A percentile compares a stretch with the other conserved stretches of the same genome.
These are phyloP conservation scores for Eristalis arbustorum DNA, from an alignment of 2,888 invertebrate genomes.

Conservation along the genomic window DNA sequence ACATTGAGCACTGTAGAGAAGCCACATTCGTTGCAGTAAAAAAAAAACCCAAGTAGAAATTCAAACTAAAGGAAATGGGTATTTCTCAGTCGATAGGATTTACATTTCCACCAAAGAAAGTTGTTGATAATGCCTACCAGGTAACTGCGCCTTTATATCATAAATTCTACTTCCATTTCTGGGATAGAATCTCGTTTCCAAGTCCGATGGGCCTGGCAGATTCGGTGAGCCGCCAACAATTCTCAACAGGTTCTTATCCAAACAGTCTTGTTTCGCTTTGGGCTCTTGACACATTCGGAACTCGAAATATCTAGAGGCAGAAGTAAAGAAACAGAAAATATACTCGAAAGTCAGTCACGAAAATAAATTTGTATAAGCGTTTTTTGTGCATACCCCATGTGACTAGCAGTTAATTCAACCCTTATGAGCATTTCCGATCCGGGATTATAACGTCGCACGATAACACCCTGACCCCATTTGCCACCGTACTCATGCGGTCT, in stretches of 20 bases:
- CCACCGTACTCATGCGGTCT: constrained; percentile 92
- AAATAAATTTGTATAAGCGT: not conserved
- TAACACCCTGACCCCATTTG: constrained; percentile 89
- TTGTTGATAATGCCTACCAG: constrained; percentile 73
- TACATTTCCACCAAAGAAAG: too few species aligned
- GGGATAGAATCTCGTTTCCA: constrained; percentile 86
- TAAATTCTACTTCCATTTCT: constrained; percentile 89
- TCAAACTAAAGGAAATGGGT: not conserved
- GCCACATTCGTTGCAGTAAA: not conserved
- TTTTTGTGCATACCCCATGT: constrained; percentile 83
- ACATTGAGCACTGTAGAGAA: not conserved
- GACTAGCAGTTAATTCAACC: constrained; percentile 93
- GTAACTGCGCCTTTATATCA: constrained; percentile 86
- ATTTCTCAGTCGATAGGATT: not conserved
- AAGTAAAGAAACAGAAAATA: not conserved
- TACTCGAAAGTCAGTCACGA: too few species aligned
- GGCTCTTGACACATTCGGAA: constrained; percentile 90
- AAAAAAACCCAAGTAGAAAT: too few species aligned
- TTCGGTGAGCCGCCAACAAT: constrained; percentile 80
- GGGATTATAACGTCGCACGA: constrained; percentile 89
- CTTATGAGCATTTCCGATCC: constrained; percentile 86
- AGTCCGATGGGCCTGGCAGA: constrained; percentile 80
- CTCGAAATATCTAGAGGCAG: constrained; percentile 84
- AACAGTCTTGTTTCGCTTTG: constrained; percentile 87
- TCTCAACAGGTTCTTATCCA: constrained; percentile 86